phyloP scores from a whole-genome alignment of 23 tunicate species.

The Ciona savignyi region DNA sequence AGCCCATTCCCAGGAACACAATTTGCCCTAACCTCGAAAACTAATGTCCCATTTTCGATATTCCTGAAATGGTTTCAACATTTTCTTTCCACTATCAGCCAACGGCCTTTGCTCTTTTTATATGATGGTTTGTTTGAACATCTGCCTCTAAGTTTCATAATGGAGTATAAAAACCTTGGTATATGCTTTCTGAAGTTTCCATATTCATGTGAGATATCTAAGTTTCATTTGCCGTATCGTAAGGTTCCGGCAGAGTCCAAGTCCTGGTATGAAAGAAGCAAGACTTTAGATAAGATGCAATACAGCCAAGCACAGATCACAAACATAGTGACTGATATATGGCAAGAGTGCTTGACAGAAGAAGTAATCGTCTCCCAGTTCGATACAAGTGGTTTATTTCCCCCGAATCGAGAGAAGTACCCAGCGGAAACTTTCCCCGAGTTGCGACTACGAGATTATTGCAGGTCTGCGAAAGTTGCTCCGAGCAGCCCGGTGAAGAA shows the following conservation, averaged over 20 bases:
- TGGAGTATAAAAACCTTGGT: not conserved
- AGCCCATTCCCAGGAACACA: conserved; percentile 18
- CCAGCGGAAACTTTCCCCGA: conserved; percentile 20
- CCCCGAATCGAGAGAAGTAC: conserved; percentile 21
- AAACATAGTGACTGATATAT: conserved; percentile 10
- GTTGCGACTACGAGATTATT: conserved; percentile 4
- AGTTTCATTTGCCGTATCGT: conserved; percentile 25
- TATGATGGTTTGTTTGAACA: conserved; percentile 21
- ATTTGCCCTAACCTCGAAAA: conserved; percentile 14
- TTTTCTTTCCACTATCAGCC: not conserved
- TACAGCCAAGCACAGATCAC: conserved; percentile 12
- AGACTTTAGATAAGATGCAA: not conserved
- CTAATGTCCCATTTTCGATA: conserved; percentile 1
- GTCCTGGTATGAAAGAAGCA: not conserved
- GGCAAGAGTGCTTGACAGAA: conserved; percentile 13
- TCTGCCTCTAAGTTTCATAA: conserved; percentile 19
- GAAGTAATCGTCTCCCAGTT: conserved; percentile 10
- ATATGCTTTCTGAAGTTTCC: conserved; percentile 29
- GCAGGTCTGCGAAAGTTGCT: not conserved
- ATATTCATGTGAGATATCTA: not conserved
- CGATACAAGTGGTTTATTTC: conserved; percentile 19
- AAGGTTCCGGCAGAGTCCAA: conserved; percentile 6
- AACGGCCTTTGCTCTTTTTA: conserved; percentile 18
- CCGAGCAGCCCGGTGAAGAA: not conserved
- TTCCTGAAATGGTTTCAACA: conserved; percentile 16